Evolutionary conservation across 2,797 vertebrate species (phyloP).

Genomic region (Hyperoplus lanceolatus): DNA sequence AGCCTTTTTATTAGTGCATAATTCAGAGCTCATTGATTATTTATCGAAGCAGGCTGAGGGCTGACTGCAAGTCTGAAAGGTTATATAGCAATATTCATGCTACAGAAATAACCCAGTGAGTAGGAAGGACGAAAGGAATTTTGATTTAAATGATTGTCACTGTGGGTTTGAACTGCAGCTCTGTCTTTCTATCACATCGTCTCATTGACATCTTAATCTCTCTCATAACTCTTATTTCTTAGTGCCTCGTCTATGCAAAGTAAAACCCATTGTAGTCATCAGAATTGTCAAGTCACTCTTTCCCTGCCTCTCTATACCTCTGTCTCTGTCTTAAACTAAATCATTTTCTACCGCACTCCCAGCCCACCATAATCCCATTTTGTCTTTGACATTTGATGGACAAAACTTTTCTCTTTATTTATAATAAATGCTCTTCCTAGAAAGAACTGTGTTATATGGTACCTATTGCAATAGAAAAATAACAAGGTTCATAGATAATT

Average conservation of each 20-base stretch:
- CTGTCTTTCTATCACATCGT: slow-evolving; percentile 25
- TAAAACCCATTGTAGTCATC: slow-evolving; percentile 3
- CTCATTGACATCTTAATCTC: neutral
- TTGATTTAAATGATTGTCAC: slow-evolving; percentile 48
- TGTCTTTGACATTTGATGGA: neutral
- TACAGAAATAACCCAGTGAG: slow-evolving; percentile 64
- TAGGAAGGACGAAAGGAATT: slow-evolving; percentile 22
- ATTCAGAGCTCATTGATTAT: slow-evolving; percentile 80
- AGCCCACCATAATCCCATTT: neutral
- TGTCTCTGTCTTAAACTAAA: slow-evolving; percentile 19
- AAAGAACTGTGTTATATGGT: neutral
- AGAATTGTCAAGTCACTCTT: slow-evolving; percentile 7
- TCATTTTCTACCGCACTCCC: slow-evolving; percentile 21
- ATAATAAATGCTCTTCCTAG: too few species aligned
- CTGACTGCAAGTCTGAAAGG: slow-evolving; percentile 67
- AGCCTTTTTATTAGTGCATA: slow-evolving; percentile 79
- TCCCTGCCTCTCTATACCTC: slow-evolving; percentile 5
- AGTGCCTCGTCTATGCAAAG: neutral
- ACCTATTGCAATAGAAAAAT: neutral
- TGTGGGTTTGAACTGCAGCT: slow-evolving; percentile 8
- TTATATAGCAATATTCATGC: slow-evolving; percentile 62
- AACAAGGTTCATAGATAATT: neutral
- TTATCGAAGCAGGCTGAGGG: slow-evolving; percentile 65
- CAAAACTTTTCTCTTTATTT: too few species aligned
- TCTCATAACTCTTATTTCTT: neutral